Percentiles rank a stretch among this genome's conserved stretches.
phyloP scores from a whole-genome alignment of 2,797 vertebrate species.

The Premnoplex brunnescens region DNA sequence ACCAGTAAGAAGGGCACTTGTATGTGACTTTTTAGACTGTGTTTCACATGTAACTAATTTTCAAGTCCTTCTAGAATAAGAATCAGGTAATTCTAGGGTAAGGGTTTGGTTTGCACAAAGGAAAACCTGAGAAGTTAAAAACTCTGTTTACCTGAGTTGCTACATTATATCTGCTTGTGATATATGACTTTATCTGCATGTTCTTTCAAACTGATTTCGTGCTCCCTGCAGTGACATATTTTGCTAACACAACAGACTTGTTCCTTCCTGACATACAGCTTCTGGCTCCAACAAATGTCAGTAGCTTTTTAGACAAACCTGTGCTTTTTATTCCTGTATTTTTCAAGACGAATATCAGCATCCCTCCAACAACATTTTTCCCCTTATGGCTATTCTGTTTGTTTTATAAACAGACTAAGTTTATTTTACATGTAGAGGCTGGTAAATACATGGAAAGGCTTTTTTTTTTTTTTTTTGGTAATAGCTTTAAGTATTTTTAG shows the following conservation, averaged over 20 bases:
- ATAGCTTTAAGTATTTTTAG: background rate
- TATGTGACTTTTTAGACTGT: background rate
- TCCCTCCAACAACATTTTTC: background rate
- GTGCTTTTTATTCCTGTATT: constrained; percentile 48
- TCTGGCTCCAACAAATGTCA: constrained; percentile 61
- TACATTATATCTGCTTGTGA: background rate
- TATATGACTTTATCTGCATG: constrained; percentile 34
- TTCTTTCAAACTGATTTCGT: constrained; percentile 44
- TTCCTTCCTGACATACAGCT: constrained; percentile 31
- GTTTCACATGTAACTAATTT: background rate
- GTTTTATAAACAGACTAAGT: background rate
- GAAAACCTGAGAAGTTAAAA: background rate
- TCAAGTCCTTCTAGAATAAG: background rate
- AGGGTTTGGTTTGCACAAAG: background rate
- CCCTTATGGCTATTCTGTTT: constrained; percentile 19
- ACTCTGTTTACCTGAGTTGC: background rate
- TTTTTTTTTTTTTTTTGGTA: no score
- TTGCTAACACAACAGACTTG: constrained; percentile 60
- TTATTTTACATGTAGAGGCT: constrained; percentile 4
- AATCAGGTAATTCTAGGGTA: background rate
- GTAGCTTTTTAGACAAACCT: constrained; percentile 56
- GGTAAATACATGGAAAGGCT: background rate
- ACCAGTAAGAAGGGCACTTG: background rate
- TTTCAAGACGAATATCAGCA: constrained; percentile 36
- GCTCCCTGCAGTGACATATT: constrained; percentile 51